Percentiles rank a stretch among this genome's conserved stretches.
These are phyloP conservation scores for Hydrolagus affinis DNA, from an alignment of 2,113 vertebrate genomes.

Conservation along the genomic window DNA sequence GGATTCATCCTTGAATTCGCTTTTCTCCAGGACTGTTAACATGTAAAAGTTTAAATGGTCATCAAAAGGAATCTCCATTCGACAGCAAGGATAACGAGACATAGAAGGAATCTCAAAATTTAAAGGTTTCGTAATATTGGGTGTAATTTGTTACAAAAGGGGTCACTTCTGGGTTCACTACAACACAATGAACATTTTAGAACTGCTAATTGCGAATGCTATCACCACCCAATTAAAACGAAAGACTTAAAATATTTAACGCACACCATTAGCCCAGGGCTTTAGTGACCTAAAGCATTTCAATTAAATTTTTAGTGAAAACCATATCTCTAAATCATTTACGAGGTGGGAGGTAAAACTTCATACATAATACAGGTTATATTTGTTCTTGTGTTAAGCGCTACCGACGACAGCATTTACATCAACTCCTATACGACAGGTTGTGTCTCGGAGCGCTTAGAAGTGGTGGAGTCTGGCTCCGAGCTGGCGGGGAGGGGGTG, in stretches of 20 bases:
- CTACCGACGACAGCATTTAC: neutral
- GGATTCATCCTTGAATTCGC: conserved; percentile 95
- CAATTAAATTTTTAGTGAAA: neutral
- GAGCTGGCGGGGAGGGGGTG: neutral
- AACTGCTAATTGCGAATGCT: neutral
- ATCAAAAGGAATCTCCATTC: neutral
- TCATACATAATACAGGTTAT: neutral
- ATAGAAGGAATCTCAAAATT: too few relatives aligned
- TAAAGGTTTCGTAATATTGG: too few relatives aligned
- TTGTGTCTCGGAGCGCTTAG: too few relatives aligned
- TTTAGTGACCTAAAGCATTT: neutral
- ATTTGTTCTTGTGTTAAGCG: too few relatives aligned
- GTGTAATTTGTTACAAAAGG: too few relatives aligned
- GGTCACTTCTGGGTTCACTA: neutral
- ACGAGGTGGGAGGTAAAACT: neutral
- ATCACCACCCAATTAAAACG: neutral
- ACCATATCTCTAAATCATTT: neutral
- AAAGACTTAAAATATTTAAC: neutral
- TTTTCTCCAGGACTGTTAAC: conserved; percentile 86
- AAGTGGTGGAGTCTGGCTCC: neutral
- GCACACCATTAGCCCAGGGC: too few relatives aligned
- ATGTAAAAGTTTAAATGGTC: neutral
- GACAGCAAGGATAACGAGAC: too few relatives aligned
- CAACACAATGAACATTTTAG: neutral
- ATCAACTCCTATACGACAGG: neutral